A percentile compares a stretch with the other conserved stretches of the same genome.
These are phyloP conservation scores for Drosophila melanogaster DNA, from an alignment of 1,140 invertebrate species.

Conservation along the genomic window Release_6_plus_ISO1_MT NT_037436.4:11045001-11045500, in stretches of 20 bases:
- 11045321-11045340: not conserved
- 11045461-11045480: slow-evolving; percentile 72
- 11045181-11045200: slow-evolving; percentile 35
- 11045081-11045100: slow-evolving; percentile 45
- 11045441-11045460: slow-evolving; percentile 1
- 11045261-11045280: slow-evolving; percentile 45
- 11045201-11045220: not conserved
- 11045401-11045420: slow-evolving; percentile 19
- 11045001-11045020: slow-evolving; percentile 32
- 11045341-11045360: slow-evolving; percentile 12
- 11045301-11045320: slow-evolving; percentile 23
- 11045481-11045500: slow-evolving; percentile 75
- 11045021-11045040: slow-evolving; percentile 22
- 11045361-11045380: slow-evolving; percentile 54
- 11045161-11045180: slow-evolving; percentile 5
- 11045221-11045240: slow-evolving; percentile 17
- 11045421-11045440: slow-evolving; percentile 9
- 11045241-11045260: slow-evolving; percentile 37
- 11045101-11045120: slow-evolving; percentile 28
- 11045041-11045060: slow-evolving; percentile 16
- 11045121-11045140: slow-evolving; percentile 51
- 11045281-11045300: slow-evolving; percentile 68
- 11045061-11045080: slow-evolving; percentile 49
- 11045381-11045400: slow-evolving; percentile 62
- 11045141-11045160: slow-evolving; percentile 64